Conservation (phyloP, 1,140 invertebrate genomes). For the Oscheius sp. region DNA sequence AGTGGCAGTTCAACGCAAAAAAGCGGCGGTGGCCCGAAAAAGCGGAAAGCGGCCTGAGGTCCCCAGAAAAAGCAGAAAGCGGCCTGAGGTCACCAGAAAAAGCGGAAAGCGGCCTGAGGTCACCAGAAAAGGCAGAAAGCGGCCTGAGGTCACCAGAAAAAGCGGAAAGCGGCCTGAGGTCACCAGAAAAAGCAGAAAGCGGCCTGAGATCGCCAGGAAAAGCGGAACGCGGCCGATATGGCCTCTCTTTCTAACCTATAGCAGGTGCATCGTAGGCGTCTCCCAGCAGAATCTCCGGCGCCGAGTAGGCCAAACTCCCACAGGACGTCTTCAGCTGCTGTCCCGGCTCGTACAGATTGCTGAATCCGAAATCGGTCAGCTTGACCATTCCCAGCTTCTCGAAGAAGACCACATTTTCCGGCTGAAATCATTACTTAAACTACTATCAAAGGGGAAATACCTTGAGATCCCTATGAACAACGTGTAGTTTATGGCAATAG, state of each 20-base stretch:
- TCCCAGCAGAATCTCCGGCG: conserved; percentile 95
- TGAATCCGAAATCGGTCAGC: conserved; percentile 98
- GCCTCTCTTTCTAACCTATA: conserved; percentile 59
- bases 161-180: no score
- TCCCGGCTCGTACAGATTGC: conserved; percentile 74
- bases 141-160: no score
- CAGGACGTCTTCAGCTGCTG: conserved; percentile 97
- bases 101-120: no score
- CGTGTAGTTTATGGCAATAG: conserved; percentile 92
- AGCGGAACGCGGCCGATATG: no score
- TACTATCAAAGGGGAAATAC: conserved; percentile 7
- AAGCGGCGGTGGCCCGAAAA: no score
- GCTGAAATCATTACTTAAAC: conserved; percentile 72
- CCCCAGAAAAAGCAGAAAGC: no score
- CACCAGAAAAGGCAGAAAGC: no score
- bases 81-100: no score
- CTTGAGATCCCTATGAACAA: conserved; percentile 79
- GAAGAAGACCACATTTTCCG: conserved; percentile 98
- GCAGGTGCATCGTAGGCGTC: conserved; percentile 69
- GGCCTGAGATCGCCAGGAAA: no score
- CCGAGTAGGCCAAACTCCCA: conserved; percentile 97
- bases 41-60: no score
- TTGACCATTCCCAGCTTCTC: conserved; percentile 94
- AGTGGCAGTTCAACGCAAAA: no score
- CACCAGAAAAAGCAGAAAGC: no score